Percentiles rank a stretch among this genome's conserved stretches.
Conservation (phyloP, 2,888 invertebrate genomes). For the Iselma pallidipennis region DNA sequence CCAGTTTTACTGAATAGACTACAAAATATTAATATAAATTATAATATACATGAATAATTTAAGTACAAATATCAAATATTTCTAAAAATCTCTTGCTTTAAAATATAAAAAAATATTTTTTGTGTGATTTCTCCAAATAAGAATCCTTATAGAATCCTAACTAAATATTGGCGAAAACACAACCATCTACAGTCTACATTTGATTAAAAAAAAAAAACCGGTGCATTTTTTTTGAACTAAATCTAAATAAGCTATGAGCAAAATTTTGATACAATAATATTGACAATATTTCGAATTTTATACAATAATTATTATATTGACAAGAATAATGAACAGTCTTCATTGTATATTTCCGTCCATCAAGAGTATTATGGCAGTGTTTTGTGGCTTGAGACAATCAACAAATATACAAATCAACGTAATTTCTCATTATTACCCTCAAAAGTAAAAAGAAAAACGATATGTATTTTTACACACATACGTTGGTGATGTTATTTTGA, state of each 20-base stretch:
- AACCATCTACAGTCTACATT: too few relatives aligned
- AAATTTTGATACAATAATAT: slow-evolving; percentile 17
- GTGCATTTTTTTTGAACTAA: background rate
- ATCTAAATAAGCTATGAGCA: slow-evolving; percentile 22
- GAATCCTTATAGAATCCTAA: too few relatives aligned
- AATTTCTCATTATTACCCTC: too few relatives aligned
- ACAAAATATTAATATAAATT: background rate
- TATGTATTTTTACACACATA: background rate
- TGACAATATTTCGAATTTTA: slow-evolving; percentile 8
- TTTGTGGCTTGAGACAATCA: slow-evolving; percentile 49
- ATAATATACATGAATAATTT: background rate
- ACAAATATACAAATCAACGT: slow-evolving; percentile 44
- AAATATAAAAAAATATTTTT: background rate
- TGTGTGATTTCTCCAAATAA: too few relatives aligned
- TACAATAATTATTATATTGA: slow-evolving; percentile 8
- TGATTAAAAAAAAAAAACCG: too few relatives aligned
- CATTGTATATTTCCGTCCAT: slow-evolving; percentile 18
- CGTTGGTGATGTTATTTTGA: background rate
- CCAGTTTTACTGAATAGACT: background rate
- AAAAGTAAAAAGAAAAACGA: background rate
- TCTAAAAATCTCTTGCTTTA: background rate
- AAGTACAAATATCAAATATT: background rate
- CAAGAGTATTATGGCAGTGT: slow-evolving; percentile 50
- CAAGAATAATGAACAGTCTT: slow-evolving; percentile 21
- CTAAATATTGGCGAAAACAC: too few relatives aligned